Percentiles rank a stretch among this genome's conserved stretches.
Conservation (phyloP, 2,797 vertebrate species). For the Pipistrellus nathusii region DNA sequence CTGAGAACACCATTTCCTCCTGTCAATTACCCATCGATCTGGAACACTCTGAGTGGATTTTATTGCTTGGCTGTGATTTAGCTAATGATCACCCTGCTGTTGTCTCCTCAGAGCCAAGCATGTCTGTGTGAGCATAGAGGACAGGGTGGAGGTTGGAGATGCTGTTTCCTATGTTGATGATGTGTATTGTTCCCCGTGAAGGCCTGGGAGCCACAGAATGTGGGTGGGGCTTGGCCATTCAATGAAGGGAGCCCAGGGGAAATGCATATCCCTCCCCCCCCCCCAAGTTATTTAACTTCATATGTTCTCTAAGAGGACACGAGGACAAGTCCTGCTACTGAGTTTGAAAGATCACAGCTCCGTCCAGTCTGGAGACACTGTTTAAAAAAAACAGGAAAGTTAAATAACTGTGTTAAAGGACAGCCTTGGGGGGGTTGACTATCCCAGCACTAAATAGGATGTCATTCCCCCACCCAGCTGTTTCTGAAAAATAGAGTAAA, state of each 20-base stretch:
- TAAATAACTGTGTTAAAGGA: not conserved
- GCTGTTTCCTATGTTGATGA: not conserved
- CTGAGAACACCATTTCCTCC: not conserved
- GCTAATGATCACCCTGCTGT: not conserved
- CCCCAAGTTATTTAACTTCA: not conserved
- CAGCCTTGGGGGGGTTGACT: not conserved
- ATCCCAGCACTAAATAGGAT: not conserved
- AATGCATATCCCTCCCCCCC: not conserved
- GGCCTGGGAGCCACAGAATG: not conserved
- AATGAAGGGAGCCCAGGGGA: not conserved
- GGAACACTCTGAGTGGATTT: not conserved
- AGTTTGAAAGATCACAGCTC: not conserved
- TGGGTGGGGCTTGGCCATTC: not conserved
- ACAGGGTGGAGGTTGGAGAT: not conserved
- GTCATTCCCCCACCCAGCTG: not conserved
- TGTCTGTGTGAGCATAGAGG: not conserved
- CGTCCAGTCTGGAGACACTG: not conserved
- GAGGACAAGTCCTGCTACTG: not conserved
- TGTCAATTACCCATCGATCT: not conserved
- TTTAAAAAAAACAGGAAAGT: not conserved
- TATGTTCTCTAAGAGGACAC: not conserved
- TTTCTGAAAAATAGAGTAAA: constrained; percentile 33
- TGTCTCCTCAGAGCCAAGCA: not conserved
- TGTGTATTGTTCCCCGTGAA: not conserved
- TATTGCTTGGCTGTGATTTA: constrained; percentile 1